Evolutionary conservation across 1,140 invertebrate species (phyloP), one percentile per base, ranked within the genome.

Genomic region (fruit fly (Drosophila melanogaster)): DNA sequence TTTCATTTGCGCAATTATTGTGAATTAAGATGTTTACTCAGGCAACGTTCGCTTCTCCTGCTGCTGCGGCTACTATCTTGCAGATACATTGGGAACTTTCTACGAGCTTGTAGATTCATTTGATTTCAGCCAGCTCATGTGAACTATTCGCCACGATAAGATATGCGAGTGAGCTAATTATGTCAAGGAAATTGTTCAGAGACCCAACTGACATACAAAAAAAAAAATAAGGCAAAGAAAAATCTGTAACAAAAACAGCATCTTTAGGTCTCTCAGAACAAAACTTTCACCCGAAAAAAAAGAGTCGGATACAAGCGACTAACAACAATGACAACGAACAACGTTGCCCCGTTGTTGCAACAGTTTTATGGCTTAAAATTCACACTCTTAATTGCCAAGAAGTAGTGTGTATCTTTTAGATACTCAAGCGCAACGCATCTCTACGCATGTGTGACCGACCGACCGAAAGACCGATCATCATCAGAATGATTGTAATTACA

Each of bases 211-310:
- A 86, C 44, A 85, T 43, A 70, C 77, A 73, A 56, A 59, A 37
- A 43, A 40, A 59, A 37, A 43, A 41, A 60, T 14, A 15, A 76
- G 47, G 15, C 35, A 19, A n/a, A 61, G 58, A 72, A 83, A 86
- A 83, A 89, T 86, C 79, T 87, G 83, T 79, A 87, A 60, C 83
- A 83, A 74, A 64, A 66, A 62, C 79, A 50, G 53, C 75, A 62
- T 41, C 54, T 59, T 19, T 17, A 17, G 41, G 55, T 61, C 61
- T 43, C 62, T 77, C 78, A 86, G 83, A 86, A 86, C 79, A 89
- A 79, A 76, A 86, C 83, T 86, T 86, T 86, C 83, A 89, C 83
- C 79, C 79, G 62, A 79, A 89, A 86, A 70, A 75, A 53, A 87
- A 86, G 65, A 75, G 43, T 26, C 54, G 62, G 49, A 40, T 46